Base-by-base conservation (phyloP, 2,113 vertebrate genomes). In the Stercorarius parasiticus region DNA sequence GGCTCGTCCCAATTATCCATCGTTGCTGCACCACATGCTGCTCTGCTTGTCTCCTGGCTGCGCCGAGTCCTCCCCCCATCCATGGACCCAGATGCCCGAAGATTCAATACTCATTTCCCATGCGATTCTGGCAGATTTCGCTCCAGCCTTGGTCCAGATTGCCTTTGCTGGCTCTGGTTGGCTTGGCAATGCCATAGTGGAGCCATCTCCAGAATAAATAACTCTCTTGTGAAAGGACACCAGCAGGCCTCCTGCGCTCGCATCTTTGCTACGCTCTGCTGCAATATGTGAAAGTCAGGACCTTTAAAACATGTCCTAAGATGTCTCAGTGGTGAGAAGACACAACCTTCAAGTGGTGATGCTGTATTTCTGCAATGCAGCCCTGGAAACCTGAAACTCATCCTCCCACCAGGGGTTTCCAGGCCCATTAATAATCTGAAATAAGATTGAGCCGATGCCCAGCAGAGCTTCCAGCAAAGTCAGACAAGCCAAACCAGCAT, bases 231-330 rank as follows among this genome's bases (percentile, higher is more conserved):
- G 50, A 58, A 71, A 66, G 23, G 56, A 62, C 22, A 80, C n/a
- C 36, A 66, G 19, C 56, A 72, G 23, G 43, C 20, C 19, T 67
- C 49, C 65, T n/a, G 40, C 0, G 0, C 61, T 65, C 50, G 27
- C 38, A 6, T n/a, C 59, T 36, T 59, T 29, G 45, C 38, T 58
- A 19, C 0, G 2, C 34, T 71, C 40, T 88, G 73, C 38, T 72
- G 59, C 34, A 78, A 7, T 17, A 10, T 19, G 52, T 1, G 1
- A 40, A 59, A 77, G 20, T 50, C 77, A 90, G 61, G 52, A 82
- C 13, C 0, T 0, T 15, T 49, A 18, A 70, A 90, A 81, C 0
- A 0, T 42, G 26, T n/a, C 76, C n/a, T 1, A 20, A 42, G 6
- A 30, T 49, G 53, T 88, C 45, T 45, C 62, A 7, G 11, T 13